phyloP scores from a whole-genome alignment of 2,797 vertebrate species.

The Anolis apletophallus region DNA sequence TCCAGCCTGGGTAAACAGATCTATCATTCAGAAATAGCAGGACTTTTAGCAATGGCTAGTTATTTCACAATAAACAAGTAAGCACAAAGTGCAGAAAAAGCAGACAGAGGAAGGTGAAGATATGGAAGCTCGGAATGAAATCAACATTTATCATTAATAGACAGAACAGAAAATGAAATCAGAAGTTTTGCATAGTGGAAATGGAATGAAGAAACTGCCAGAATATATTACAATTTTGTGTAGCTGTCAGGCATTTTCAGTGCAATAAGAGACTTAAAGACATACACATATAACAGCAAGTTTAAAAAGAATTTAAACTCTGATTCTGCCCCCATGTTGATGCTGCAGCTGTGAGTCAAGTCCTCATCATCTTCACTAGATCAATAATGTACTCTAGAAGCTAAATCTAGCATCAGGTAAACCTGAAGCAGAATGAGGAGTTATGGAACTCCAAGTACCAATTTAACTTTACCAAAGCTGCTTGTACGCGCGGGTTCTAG shows the following conservation, averaged over 20 bases:
- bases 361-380: background rate
- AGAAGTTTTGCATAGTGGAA: background rate
- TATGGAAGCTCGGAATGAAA: background rate
- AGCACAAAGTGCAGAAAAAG: background rate
- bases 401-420: background rate
- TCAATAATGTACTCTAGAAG: background rate
- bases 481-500: too few species aligned
- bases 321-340: background rate
- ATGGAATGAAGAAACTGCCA: conserved; percentile 16
- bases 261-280: background rate
- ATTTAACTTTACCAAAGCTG: too few species aligned
- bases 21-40: background rate
- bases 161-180: conserved; percentile 21
- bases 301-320: background rate
- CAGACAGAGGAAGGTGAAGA: background rate
- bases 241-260: conserved; percentile 17
- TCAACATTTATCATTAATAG: background rate
- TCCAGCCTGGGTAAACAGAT: background rate
- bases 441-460: too few species aligned
- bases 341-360: background rate
- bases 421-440: too few species aligned
- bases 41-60: background rate
- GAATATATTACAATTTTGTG: conserved; percentile 17
- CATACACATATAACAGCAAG: background rate
- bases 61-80: background rate